These are phyloP conservation scores for Coendou prehensilis DNA, from an alignment of 2,797 vertebrate species.

Conservation along the genomic window DNA sequence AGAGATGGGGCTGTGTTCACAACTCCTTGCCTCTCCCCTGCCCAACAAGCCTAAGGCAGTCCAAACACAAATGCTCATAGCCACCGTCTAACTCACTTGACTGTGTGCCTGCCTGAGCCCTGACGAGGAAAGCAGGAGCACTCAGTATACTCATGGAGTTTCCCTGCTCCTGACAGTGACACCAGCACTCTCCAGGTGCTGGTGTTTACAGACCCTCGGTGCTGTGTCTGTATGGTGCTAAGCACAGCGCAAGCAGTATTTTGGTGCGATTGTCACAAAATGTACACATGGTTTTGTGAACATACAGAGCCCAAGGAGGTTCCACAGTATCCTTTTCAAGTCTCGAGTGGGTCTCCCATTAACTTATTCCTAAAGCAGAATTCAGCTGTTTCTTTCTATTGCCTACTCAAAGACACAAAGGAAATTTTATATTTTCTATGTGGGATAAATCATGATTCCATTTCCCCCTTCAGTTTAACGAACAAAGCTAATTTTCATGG, in stretches of 20 bases:
- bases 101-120: not conserved
- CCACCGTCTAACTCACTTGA: not conserved
- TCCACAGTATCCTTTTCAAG: not conserved
- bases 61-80: not conserved
- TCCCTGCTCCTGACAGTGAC: not conserved
- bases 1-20: not conserved
- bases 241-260: accelerated
- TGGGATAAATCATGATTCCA: not conserved
- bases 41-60: not conserved
- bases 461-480: slow-evolving; percentile 4
- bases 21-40: not conserved
- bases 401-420: not conserved
- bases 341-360: slow-evolving; percentile 3
- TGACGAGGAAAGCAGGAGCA: not conserved
- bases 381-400: slow-evolving; percentile 26
- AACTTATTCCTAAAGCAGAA: slow-evolving; percentile 32
- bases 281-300: not conserved
- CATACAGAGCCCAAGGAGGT: not conserved
- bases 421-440: not conserved
- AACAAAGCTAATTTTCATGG: not conserved
- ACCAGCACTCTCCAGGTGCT: not conserved
- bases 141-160: not conserved
- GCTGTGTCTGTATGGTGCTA: too few species aligned
- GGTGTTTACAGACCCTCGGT: not conserved
- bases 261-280: not conserved